Base-by-base conservation (phyloP, 2,113 vertebrate species). In the Pogona vitticeps region DNA sequence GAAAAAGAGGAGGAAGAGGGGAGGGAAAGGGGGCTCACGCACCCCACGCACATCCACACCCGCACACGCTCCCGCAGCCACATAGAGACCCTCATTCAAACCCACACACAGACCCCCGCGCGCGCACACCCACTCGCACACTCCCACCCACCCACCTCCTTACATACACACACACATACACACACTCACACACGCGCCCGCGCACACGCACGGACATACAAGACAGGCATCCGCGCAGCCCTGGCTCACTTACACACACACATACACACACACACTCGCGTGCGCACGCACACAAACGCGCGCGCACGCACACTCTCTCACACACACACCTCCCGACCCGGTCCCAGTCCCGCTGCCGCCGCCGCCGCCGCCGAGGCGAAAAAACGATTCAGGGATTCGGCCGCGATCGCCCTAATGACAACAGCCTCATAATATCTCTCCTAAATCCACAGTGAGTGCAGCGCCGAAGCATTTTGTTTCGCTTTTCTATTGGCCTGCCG, bases 401-500 rank as follows among this genome's bases (percentile, higher is more conserved):
- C 98, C 96, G 98, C 98, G 96, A 97, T 98, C 98, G 98, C 98
- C 95, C 98, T 98, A 99, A 98, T 99, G 98, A 98, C 98, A 98
- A 96, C 98, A 98, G 98, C 98, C 98, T 98, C 98, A 99, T 99
- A 98, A 99, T 99, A 99, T 99, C 98, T 98, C 98, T 98, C 98
- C 98, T 98, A 98, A 98, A 99, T 98, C 98, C 98, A 97, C 98
- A 97, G 98, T 99, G 98, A 99, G 98, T 98, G 98, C 98, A 96
- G 98, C 98, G 97, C 97, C 97, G 97, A 98, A 99, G 99, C 98
- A 99, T 99, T 99, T 99, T 99, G 98, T 99, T 99, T 98, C 98
- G 98, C 98, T 99, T 99, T 99, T 99, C 99, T 99, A 99, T 99
- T 99, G 99, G 99, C 98, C 98, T 99, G 97, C 97, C 93, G 96